Evolutionary conservation across 2,113 vertebrate species (phyloP).

Genomic region (Callorhinus ursinus): DNA sequence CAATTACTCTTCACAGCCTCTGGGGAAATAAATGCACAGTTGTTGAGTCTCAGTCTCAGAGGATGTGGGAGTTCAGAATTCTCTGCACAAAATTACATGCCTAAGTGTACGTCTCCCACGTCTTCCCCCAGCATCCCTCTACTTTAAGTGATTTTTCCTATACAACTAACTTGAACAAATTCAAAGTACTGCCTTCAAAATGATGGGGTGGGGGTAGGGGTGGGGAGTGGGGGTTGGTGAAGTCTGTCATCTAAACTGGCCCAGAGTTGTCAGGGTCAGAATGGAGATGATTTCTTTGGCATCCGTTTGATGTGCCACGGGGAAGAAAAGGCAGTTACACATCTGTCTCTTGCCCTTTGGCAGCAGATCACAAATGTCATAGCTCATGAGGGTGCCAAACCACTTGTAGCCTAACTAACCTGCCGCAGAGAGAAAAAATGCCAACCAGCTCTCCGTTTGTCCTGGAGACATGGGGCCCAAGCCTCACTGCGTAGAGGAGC

Average conservation of each 20-base stretch:
- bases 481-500: background rate
- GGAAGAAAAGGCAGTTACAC: slow-evolving; percentile 30
- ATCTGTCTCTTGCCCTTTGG: slow-evolving; percentile 41
- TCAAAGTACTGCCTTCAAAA: background rate
- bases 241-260: background rate
- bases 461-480: background rate
- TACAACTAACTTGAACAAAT: background rate
- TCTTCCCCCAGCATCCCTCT: background rate
- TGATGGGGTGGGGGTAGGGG: accelerated
- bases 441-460: background rate
- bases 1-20: background rate
- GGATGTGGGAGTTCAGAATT: background rate
- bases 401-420: background rate
- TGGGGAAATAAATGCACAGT: background rate
- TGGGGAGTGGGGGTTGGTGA: background rate
- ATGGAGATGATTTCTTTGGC: background rate
- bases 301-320: background rate
- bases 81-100: background rate
- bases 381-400: background rate
- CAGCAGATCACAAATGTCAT: slow-evolving; percentile 39
- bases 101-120: background rate
- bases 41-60: background rate
- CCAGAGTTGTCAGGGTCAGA: background rate
- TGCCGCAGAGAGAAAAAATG: slow-evolving; percentile 11
- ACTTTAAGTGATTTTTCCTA: background rate